A percentile compares a stretch with the other conserved stretches of the same genome.
These are phyloP conservation scores for Styela clava DNA, from an alignment of 23 tunicate species.

Conservation along the genomic window DNA sequence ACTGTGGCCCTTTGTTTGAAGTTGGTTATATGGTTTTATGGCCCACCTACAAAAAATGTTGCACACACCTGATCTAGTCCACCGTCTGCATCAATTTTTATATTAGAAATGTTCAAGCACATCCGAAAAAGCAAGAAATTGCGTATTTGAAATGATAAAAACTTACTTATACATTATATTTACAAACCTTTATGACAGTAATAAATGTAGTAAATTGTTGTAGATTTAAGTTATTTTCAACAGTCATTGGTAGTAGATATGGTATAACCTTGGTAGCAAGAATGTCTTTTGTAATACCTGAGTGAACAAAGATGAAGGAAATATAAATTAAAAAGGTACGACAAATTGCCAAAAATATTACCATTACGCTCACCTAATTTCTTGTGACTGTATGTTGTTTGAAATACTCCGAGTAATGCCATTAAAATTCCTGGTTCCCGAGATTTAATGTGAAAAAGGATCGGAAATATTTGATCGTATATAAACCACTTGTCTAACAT, in stretches of 20 bases:
- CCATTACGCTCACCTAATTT: slow-evolving; percentile 91
- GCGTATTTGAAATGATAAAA: too few species aligned
- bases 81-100: too few species aligned
- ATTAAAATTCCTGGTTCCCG: slow-evolving; percentile 90
- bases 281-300: slow-evolving; percentile 77
- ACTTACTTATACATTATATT: too few species aligned
- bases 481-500: slow-evolving; percentile 84
- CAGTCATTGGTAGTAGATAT: slow-evolving; percentile 72
- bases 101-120: too few species aligned
- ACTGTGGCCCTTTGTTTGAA: too few species aligned
- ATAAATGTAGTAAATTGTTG: slow-evolving; percentile 74
- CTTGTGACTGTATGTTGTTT: slow-evolving; percentile 60
- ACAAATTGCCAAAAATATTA: too few species aligned
- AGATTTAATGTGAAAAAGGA: slow-evolving; percentile 49
- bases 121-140: too few species aligned
- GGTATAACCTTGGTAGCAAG: slow-evolving; percentile 66
- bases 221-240: slow-evolving; percentile 63
- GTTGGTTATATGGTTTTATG: too few species aligned
- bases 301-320: not conserved
- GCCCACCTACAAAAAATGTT: too few species aligned
- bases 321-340: not conserved
- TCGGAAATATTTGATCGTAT: slow-evolving; percentile 72
- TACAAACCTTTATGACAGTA: slow-evolving; percentile 86
- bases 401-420: slow-evolving; percentile 83
- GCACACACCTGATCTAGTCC: too few species aligned